Percentiles rank a stretch among this genome's conserved stretches.
Evolutionary conservation across 2,888 invertebrate genomes (phyloP).

Genomic region (Plagodis pulveraria): DNA sequence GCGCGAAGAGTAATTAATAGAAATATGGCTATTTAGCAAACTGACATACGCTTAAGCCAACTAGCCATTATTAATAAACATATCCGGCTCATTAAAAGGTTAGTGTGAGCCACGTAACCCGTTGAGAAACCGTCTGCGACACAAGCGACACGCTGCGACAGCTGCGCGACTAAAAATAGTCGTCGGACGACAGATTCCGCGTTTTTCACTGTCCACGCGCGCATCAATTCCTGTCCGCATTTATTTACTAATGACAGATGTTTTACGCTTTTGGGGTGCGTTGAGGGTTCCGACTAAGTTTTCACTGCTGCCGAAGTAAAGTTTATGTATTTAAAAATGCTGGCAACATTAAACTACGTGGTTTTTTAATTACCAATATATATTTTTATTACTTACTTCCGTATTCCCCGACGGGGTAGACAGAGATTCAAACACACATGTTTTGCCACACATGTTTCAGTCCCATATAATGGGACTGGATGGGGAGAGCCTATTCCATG

Average conservation of each 20-base stretch:
- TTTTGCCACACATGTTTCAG: no score
- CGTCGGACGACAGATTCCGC: constrained; percentile 75
- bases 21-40: constrained; percentile 22
- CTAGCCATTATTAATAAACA: constrained; percentile 38
- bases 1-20: constrained; percentile 12
- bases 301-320: no score
- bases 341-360: no score
- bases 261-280: constrained; percentile 63
- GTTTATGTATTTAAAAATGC: no score
- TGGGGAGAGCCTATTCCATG: no score
- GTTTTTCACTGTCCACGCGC: constrained; percentile 82
- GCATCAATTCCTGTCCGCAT: constrained; percentile 82
- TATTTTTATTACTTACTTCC: no score
- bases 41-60: constrained; percentile 26
- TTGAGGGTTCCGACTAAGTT: no score
- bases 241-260: constrained; percentile 83
- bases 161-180: constrained; percentile 76
- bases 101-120: constrained; percentile 46
- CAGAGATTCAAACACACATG: no score
- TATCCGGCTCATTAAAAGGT: constrained; percentile 43
- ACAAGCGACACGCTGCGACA: constrained; percentile 66
- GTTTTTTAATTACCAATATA: no score
- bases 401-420: no score
- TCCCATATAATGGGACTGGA: no score
- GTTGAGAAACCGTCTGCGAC: constrained; percentile 54